A percentile compares a stretch with the other conserved stretches of the same genome.
These are phyloP conservation scores for Rhodeus uyekii DNA, from an alignment of 2,797 vertebrate species.

Conservation along the genomic window DNA sequence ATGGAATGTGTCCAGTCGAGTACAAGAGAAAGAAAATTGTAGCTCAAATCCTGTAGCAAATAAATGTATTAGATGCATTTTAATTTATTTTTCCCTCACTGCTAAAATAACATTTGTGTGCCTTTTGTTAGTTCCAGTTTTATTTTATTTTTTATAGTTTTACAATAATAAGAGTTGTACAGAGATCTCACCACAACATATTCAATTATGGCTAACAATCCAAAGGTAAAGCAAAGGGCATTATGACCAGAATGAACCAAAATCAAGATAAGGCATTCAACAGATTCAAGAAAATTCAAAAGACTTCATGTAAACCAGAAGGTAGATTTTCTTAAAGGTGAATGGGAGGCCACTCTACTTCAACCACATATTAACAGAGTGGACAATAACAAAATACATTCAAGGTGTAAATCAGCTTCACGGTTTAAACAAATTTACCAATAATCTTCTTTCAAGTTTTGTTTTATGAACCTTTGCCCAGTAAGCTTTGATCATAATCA, in stretches of 20 bases:
- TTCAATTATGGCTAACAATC: too few species aligned
- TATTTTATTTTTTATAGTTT: too few species aligned
- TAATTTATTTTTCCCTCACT: too few species aligned
- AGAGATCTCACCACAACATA: too few species aligned
- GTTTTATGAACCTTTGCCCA: background rate
- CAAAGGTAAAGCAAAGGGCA: background rate
- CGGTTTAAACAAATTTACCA: background rate
- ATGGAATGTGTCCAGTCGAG: too few species aligned
- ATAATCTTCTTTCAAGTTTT: too few species aligned
- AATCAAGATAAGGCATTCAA: background rate
- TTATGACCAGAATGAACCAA: background rate
- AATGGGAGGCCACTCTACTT: background rate
- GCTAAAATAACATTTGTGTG: too few species aligned
- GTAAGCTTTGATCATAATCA: background rate
- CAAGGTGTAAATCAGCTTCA: background rate
- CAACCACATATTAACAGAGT: background rate
- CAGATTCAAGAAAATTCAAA: background rate
- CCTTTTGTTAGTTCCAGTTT: too few species aligned
- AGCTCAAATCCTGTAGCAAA: too few species aligned
- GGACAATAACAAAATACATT: background rate
- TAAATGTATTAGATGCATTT: too few species aligned
- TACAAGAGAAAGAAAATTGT: too few species aligned
- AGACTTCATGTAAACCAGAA: background rate
- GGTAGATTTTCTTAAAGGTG: background rate
- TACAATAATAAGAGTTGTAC: too few species aligned